Percentiles rank a stretch among this genome's conserved stretches.
phyloP scores from a whole-genome alignment of 2,113 vertebrate genomes.

The Australoheros scitulus region DNA sequence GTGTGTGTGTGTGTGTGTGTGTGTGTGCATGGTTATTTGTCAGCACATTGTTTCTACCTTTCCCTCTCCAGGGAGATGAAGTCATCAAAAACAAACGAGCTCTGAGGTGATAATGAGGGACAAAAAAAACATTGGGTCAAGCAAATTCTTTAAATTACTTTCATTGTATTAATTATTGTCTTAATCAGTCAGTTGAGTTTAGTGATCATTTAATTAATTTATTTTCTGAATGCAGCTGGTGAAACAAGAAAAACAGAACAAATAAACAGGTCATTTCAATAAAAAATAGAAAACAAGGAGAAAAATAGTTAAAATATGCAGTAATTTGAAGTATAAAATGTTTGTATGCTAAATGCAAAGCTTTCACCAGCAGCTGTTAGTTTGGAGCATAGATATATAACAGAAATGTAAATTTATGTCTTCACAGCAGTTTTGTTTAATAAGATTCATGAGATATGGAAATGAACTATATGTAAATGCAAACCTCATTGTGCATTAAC shows the following conservation, averaged over 20 bases:
- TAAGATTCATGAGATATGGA: not conserved
- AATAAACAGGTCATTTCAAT: not conserved
- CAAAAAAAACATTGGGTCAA: slow-evolving; percentile 45
- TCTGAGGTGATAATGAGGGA: slow-evolving; percentile 60
- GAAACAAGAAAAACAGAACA: not conserved
- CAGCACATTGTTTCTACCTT: slow-evolving; percentile 58
- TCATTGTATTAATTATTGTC: not conserved
- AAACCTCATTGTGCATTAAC: not conserved
- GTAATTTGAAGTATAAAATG: not conserved
- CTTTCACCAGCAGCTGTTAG: not conserved
- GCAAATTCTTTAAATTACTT: slow-evolving; percentile 27
- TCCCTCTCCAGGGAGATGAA: slow-evolving; percentile 39
- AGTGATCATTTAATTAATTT: not conserved
- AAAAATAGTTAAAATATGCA: not conserved
- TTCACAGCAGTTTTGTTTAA: slow-evolving; percentile 18
- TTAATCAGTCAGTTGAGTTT: not conserved
- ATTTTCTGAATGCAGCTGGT: not conserved
- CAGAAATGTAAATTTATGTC: not conserved
- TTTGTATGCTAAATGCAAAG: not conserved
- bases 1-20: not conserved
- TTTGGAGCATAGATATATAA: not conserved
- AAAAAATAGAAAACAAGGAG: not conserved
- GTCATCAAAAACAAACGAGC: slow-evolving; percentile 58
- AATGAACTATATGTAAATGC: slow-evolving; percentile 5
- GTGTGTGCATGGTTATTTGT: slow-evolving; percentile 33